phyloP scores from a whole-genome alignment of 2,888 invertebrate species.

The Tholera decimalis region DNA sequence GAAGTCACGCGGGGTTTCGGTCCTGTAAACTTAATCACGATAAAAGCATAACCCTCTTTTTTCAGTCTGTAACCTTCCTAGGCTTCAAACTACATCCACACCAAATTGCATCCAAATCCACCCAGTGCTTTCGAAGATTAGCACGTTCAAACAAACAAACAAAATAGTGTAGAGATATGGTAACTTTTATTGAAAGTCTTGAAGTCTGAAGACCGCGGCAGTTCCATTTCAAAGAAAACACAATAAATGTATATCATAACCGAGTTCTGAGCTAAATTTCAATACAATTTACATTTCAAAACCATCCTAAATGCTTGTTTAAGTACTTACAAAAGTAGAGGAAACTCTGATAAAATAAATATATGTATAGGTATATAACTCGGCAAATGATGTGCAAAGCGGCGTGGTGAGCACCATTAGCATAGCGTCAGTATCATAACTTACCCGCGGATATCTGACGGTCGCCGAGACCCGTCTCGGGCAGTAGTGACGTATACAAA shows the following conservation, averaged over 20 bases:
- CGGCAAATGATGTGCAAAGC: constrained; percentile 71
- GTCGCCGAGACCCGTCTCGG: constrained; percentile 28
- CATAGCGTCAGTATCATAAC: constrained; percentile 68
- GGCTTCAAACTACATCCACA: too few relatives aligned
- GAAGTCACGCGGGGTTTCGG: too few relatives aligned
- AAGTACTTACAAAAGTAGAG: constrained; percentile 65
- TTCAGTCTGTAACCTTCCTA: too few relatives aligned
- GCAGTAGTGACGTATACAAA: constrained; percentile 49
- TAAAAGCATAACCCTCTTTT: too few relatives aligned
- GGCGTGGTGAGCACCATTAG: constrained; percentile 66
- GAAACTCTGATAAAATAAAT: constrained; percentile 66
- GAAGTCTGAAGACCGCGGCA: not conserved
- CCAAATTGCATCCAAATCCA: too few relatives aligned
- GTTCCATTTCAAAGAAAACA: constrained; percentile 21
- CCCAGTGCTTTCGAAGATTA: too few relatives aligned
- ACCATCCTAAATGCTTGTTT: constrained; percentile 54
- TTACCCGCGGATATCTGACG: constrained; percentile 65
- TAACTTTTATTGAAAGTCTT: too few relatives aligned
- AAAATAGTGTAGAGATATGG: too few relatives aligned
- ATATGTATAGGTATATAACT: too few relatives aligned
- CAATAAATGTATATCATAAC: constrained; percentile 42
- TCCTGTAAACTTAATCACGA: too few relatives aligned
- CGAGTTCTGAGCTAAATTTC: constrained; percentile 49
- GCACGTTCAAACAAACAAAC: too few relatives aligned
- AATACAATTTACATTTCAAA: constrained; percentile 62